Evolutionary conservation across 2,888 invertebrate genomes (phyloP), one percentile per base, ranked within the genome.

Genomic region (Ypsolopha scabrella): DNA sequence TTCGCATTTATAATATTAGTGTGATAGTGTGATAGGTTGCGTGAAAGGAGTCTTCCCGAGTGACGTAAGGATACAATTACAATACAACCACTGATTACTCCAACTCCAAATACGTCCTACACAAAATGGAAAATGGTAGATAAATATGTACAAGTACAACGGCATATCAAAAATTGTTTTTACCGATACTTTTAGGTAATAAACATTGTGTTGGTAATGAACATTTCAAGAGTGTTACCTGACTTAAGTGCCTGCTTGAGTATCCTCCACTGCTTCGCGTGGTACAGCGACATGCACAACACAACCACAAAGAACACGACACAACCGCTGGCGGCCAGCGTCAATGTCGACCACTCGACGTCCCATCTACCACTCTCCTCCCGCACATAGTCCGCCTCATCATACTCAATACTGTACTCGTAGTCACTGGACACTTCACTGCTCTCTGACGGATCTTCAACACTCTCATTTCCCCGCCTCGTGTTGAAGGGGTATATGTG

Each of bases 261-360:
- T 67, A 91, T 88, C 72, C 90, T 90, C 94, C 94, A 94, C 73
- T 94, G 94, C 66, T 90, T 90, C 62, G 93, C 92, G 70, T 94
- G 93, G 65, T 93, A 90, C 63, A 94, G 79, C 60, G 93, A 92
- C 71, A 93, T 91, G 65, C 91, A 89, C 60, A 93, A 90, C 69
- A 93, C 93, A 58, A 92, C 92, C 63, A 92, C 83, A 86, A 94
- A 93, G 87, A 94, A 94, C 68, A 94, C 86, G 54, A 93, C 87
- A 85, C 94, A 94, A 57, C 93, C 92, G 69, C 91, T 89, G 39
- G 92, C 91, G 48, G 93, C 94, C 59, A 93, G 77, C 55, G 91
- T 89, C 64, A 94, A 86, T 52, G 92, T 91, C 48, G 91, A 88
- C 52, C 92, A 90, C 68, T 93, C 93, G 89, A 93, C 90, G 76